Conservation (phyloP, 2,113 vertebrate genomes). For the Nansenia antarctica region DNA sequence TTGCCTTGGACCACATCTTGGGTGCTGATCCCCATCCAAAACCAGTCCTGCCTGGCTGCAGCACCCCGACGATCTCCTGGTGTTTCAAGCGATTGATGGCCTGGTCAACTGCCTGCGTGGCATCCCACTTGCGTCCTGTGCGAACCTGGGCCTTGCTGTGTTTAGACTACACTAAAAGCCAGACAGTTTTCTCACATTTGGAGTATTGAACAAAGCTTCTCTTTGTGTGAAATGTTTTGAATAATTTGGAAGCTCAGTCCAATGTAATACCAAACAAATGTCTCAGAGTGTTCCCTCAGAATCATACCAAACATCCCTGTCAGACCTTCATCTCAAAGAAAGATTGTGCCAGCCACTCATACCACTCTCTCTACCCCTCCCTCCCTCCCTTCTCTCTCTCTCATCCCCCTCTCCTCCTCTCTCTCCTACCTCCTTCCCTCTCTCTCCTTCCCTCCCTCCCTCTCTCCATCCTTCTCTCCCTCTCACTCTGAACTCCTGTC, state of each 20-base stretch:
- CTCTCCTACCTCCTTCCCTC: not conserved
- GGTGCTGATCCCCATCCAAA: no score
- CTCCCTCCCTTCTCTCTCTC: not conserved
- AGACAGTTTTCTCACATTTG: not conserved
- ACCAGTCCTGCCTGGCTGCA: no score
- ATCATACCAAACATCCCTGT: not conserved
- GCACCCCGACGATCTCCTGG: no score
- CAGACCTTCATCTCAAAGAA: not conserved
- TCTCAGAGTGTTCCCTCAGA: not conserved
- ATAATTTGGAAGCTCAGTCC: not conserved
- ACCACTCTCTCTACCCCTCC: not conserved
- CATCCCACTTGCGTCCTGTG: no score
- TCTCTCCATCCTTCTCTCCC: not conserved
- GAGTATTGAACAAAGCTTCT: not conserved
- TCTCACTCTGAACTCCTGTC: not conserved
- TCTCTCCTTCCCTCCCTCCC: constrained; percentile 4
- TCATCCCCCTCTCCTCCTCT: constrained; percentile 9
- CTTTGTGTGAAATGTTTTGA: not conserved
- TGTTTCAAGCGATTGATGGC: no score
- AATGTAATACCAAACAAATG: not conserved
- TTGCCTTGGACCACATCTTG: no score
- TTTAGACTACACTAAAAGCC: not conserved
- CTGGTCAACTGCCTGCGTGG: no score
- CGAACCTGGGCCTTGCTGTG: no score
- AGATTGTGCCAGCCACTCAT: no score